A percentile compares a stretch with the other conserved stretches of the same genome.
phyloP scores from a whole-genome alignment of 2,113 vertebrate genomes.

The Galeopterus variegatus region DNA sequence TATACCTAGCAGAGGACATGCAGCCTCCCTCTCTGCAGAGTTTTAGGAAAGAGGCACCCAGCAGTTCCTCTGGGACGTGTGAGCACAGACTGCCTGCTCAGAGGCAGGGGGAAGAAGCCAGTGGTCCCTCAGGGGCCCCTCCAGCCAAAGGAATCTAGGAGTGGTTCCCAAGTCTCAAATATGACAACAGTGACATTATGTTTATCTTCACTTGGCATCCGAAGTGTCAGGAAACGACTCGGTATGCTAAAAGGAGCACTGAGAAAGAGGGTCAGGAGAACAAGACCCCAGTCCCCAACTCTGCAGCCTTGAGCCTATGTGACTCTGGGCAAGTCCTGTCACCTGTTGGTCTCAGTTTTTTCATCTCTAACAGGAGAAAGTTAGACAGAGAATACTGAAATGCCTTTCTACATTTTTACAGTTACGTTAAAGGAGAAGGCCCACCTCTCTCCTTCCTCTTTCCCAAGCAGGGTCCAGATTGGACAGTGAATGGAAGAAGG shows the following conservation, averaged over 20 bases:
- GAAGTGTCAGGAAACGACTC: background rate
- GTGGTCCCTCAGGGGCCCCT: background rate
- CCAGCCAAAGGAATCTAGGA: background rate
- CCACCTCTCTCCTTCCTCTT: background rate
- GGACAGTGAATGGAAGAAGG: background rate
- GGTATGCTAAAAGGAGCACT: fast-evolving
- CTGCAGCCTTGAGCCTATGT: fast-evolving
- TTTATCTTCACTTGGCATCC: background rate
- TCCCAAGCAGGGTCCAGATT: background rate
- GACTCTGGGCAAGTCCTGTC: fast-evolving
- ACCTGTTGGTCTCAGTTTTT: background rate
- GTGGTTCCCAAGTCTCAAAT: background rate
- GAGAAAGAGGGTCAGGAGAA: background rate
- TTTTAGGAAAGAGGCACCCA: background rate
- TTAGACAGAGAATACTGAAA: background rate
- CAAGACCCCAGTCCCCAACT: background rate
- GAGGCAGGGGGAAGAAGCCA: background rate
- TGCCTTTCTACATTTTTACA: background rate
- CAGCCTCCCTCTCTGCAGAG: background rate
- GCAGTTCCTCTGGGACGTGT: background rate
- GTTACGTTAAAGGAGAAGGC: background rate
- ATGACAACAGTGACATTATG: background rate
- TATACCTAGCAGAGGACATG: background rate
- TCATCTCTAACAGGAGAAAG: background rate
- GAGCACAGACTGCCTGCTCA: background rate